A percentile compares a stretch with the other conserved stretches of the same genome.
phyloP scores from a whole-genome alignment of 2,113 vertebrate species.

The Pardalotus punctatus region DNA sequence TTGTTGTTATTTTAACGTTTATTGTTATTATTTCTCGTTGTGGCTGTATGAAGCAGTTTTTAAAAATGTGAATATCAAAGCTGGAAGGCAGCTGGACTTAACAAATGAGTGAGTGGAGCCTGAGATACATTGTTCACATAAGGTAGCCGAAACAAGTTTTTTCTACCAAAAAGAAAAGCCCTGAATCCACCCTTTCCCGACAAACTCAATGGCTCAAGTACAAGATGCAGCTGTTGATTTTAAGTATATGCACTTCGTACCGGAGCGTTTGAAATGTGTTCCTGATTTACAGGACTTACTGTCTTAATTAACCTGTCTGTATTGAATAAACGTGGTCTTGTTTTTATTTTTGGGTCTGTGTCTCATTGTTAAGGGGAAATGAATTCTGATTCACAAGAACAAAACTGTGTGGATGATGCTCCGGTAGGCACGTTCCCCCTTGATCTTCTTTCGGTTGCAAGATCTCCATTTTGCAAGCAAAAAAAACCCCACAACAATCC shows the following conservation, averaged over 20 bases:
- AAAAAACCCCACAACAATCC: neutral
- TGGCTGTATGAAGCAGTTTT: conserved; percentile 34
- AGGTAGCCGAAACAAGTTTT: conserved; percentile 61
- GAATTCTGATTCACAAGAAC: neutral
- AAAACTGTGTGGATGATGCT: neutral
- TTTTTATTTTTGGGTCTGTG: conserved; percentile 51
- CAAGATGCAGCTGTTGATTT: conserved; percentile 57
- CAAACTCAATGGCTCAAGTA: conserved; percentile 64
- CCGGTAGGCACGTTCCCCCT: neutral
- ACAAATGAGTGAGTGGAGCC: conserved; percentile 3
- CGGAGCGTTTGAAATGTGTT: conserved; percentile 70
- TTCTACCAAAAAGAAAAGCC: conserved; percentile 33
- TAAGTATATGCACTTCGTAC: conserved; percentile 73
- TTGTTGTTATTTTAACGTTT: conserved; percentile 11
- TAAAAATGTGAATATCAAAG: conserved; percentile 53
- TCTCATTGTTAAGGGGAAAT: conserved; percentile 34
- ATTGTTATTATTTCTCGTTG: neutral
- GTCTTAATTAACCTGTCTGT: conserved; percentile 73
- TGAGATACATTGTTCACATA: conserved; percentile 39
- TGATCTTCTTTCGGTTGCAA: neutral
- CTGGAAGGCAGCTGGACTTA: conserved; percentile 44
- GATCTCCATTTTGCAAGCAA: conserved; percentile 46
- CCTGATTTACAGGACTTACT: conserved; percentile 71
- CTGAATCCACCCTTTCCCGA: neutral
- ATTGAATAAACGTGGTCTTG: conserved; percentile 72